A percentile compares a stretch with the other conserved stretches of the same genome.
phyloP scores from a whole-genome alignment of 35 echinoderm and acorn worm genomes.

The Apostichopus japonicus region DNA sequence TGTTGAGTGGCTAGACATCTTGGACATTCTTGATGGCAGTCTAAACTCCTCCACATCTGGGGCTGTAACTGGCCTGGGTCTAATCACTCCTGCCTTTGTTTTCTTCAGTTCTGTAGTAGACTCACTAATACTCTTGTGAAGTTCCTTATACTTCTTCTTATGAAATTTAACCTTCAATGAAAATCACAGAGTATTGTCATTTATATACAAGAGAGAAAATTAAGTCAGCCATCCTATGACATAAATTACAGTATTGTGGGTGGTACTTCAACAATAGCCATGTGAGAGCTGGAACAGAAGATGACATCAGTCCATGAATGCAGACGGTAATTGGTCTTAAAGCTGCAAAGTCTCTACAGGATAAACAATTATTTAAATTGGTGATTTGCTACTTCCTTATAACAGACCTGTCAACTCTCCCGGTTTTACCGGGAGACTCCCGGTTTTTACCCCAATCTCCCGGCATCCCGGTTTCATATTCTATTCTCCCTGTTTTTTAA shows the following conservation, averaged over 20 bases:
- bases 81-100: conserved; percentile 82
- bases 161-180: conserved; percentile 79
- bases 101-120: conserved; percentile 72
- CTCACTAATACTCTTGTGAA: conserved; percentile 76
- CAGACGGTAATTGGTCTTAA: no score
- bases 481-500: no score
- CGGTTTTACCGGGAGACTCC: no score
- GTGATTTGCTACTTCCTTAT: no score
- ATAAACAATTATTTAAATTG: no score
- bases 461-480: no score
- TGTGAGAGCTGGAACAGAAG: no score
- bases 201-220: neutral
- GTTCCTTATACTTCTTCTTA: conserved; percentile 73
- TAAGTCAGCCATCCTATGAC: neutral
- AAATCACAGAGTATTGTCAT: neutral
- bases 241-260: neutral
- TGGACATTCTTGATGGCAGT: conserved; percentile 28
- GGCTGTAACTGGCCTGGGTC: conserved; percentile 73
- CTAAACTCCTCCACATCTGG: conserved; percentile 74
- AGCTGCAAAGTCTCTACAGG: no score
- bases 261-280: neutral
- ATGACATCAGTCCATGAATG: no score
- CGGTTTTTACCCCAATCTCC: no score
- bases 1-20: conserved; percentile 34
- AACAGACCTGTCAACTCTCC: no score